phyloP scores from a whole-genome alignment of 2,888 invertebrate genomes.

The Drosophila ustulata region DNA sequence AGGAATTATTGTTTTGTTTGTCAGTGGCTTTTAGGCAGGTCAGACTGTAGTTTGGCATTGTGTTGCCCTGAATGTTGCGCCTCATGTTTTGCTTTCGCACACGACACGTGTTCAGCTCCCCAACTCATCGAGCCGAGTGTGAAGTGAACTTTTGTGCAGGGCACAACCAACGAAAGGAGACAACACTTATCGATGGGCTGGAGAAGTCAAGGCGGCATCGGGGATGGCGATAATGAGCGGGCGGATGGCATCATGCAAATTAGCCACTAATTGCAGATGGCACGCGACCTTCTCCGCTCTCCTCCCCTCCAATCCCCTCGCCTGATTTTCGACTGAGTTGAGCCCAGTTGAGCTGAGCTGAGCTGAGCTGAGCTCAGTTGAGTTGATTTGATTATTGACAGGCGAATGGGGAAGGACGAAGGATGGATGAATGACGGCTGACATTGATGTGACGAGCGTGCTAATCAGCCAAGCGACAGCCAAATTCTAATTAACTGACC shows the following conservation, averaged over 20 bases:
- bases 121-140: neutral
- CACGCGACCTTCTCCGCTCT: slow-evolving; percentile 52
- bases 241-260: slow-evolving; percentile 65
- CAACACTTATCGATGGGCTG: slow-evolving; percentile 5
- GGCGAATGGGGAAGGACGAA: neutral
- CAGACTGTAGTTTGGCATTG: neutral
- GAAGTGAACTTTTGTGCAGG: slow-evolving; percentile 18
- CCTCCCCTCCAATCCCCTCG: slow-evolving; percentile 1
- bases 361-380: slow-evolving; percentile 12
- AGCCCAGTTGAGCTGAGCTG: neutral
- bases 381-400: slow-evolving; percentile 67
- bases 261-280: slow-evolving; percentile 63
- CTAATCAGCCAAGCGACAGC: slow-evolving; percentile 39
- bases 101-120: neutral
- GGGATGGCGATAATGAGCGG: slow-evolving; percentile 64
- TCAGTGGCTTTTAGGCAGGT: neutral
- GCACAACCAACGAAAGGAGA: neutral
- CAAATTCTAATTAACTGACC: slow-evolving; percentile 37
- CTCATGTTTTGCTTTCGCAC: neutral
- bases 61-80: no score
- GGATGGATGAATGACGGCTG: neutral
- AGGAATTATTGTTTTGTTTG: no score
- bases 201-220: slow-evolving; percentile 35
- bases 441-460: slow-evolving; percentile 40
- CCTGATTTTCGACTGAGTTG: neutral